These are phyloP conservation scores for Parelbella ahira DNA, from an alignment of 2,888 invertebrate species.

Conservation along the genomic window DNA sequence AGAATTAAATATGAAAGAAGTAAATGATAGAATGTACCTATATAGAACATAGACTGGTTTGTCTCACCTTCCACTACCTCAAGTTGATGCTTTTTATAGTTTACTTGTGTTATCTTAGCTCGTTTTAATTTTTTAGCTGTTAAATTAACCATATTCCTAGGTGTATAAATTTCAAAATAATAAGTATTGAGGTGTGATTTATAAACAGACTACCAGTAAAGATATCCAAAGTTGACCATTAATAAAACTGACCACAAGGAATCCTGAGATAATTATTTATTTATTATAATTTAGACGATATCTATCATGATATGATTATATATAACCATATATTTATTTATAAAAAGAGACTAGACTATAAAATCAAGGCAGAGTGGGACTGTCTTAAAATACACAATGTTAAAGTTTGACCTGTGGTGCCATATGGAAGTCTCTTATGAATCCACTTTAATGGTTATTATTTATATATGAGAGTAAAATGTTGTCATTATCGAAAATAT, in stretches of 20 bases:
- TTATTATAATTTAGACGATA: no score
- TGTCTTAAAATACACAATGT: no score
- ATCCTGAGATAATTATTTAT: no score
- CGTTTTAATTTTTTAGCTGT: slow-evolving; percentile 4
- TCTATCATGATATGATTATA: no score
- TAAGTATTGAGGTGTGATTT: slow-evolving; percentile 2
- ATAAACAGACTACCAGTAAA: no score
- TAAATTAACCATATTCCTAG: slow-evolving; percentile 6
- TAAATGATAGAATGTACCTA: slow-evolving; percentile 21
- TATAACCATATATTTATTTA: no score
- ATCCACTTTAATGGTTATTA: background rate
- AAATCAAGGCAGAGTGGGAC: no score
- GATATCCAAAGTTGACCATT: no score
- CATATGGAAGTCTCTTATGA: no score
- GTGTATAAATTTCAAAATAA: background rate
- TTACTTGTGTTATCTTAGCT: slow-evolving; percentile 16
- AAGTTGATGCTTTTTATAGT: slow-evolving; percentile 32
- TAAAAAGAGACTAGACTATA: no score
- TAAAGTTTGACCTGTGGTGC: no score
- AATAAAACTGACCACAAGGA: no score
- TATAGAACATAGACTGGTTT: slow-evolving; percentile 17
- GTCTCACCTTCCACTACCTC: slow-evolving; percentile 36
- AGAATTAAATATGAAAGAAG: slow-evolving; percentile 2
- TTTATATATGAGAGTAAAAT: background rate
- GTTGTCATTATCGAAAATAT: slow-evolving; percentile 7